Conservation (phyloP, 2,797 vertebrate genomes). For the Enteromius unitaeniatus region DNA sequence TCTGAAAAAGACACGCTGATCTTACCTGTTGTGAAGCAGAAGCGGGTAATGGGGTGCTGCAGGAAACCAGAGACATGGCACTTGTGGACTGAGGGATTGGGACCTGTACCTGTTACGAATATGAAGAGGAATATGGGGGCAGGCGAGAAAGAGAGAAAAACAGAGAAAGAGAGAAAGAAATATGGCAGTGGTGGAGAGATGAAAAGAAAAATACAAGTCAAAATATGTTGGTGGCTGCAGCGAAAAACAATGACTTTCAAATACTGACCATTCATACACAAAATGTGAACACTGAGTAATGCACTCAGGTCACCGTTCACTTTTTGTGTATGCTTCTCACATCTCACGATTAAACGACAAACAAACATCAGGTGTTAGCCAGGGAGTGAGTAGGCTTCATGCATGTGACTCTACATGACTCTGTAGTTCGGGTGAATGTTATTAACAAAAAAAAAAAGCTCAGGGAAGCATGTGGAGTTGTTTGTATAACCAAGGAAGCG, state of each 20-base stretch:
- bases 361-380: constrained; percentile 71
- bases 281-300: constrained; percentile 45
- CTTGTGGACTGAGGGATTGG: constrained; percentile 75
- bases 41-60: constrained; percentile 73
- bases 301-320: constrained; percentile 39
- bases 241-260: constrained; percentile 8
- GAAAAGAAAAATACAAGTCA: constrained; percentile 46
- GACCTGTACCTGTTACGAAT: constrained; percentile 77
- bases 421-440: constrained; percentile 46
- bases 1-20: not conserved
- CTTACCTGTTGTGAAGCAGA: constrained; percentile 79
- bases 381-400: constrained; percentile 63
- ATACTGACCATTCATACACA: constrained; percentile 50
- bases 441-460: constrained; percentile 19
- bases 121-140: constrained; percentile 43
- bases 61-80: constrained; percentile 71
- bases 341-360: constrained; percentile 44
- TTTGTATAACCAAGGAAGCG: constrained; percentile 26
- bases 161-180: constrained; percentile 51
- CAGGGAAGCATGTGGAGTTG: constrained; percentile 37
- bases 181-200: constrained; percentile 55
- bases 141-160: constrained; percentile 56
- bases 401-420: constrained; percentile 61
- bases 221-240: not conserved
- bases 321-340: constrained; percentile 53